These are phyloP conservation scores for Tragelaphus imberbis DNA, from an alignment of 2,113 vertebrate species.

Conservation along the genomic window DNA sequence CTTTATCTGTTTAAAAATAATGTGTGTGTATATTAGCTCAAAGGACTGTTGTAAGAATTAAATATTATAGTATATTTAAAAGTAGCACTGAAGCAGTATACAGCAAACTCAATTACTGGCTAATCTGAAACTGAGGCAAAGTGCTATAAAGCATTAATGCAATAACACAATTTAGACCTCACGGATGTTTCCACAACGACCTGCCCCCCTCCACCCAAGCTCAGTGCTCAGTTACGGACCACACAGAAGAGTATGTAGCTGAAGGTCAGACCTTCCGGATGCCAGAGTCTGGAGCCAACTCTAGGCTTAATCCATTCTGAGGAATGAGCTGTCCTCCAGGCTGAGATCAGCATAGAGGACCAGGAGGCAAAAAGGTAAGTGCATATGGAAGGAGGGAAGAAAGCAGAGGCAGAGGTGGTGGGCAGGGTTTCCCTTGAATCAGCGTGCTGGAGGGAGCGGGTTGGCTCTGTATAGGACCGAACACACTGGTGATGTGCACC, in stretches of 20 bases:
- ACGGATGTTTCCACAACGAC: background rate
- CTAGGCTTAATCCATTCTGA: background rate
- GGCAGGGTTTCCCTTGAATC: background rate
- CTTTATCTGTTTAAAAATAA: background rate
- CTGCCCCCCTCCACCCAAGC: background rate
- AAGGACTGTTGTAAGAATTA: background rate
- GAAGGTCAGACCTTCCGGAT: background rate
- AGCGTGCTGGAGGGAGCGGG: fast-evolving
- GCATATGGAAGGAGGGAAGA: background rate
- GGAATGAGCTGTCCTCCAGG: background rate
- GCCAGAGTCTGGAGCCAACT: background rate
- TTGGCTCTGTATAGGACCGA: background rate
- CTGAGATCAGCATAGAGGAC: background rate
- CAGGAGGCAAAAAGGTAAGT: background rate
- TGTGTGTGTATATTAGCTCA: background rate
- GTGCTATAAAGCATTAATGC: background rate
- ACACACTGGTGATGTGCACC: background rate
- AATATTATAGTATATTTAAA: background rate
- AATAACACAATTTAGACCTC: background rate
- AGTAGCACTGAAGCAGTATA: background rate
- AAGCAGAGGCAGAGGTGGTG: background rate
- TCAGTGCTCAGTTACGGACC: background rate
- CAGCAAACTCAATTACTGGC: background rate
- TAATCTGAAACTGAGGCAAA: background rate
- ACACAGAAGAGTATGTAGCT: background rate